phyloP scores from a whole-genome alignment of 2,797 vertebrate species.

The Hephaestus fuliginosus region DNA sequence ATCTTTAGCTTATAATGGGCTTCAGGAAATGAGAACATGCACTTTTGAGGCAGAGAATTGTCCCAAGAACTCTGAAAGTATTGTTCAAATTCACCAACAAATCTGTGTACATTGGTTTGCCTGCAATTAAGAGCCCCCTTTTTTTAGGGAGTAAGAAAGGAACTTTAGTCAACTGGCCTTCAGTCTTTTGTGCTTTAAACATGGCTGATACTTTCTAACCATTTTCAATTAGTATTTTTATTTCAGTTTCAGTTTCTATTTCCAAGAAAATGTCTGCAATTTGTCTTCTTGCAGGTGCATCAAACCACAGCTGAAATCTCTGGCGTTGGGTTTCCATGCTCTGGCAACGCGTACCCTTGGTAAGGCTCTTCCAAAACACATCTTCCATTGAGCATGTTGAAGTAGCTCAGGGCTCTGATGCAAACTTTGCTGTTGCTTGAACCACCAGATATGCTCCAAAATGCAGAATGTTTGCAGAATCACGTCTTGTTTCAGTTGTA shows the following conservation, averaged over 20 bases:
- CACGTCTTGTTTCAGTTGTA: slow-evolving; percentile 1
- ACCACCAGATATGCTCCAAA: background rate
- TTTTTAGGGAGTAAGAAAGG: background rate
- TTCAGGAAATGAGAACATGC: background rate
- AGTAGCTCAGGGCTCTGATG: background rate
- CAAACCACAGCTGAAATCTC: slow-evolving; percentile 84
- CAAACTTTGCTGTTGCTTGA: background rate
- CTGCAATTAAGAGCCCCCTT: background rate
- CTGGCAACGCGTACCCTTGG: slow-evolving; percentile 81
- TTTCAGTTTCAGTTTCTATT: background rate
- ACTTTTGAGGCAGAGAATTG: background rate
- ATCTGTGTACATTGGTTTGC: background rate
- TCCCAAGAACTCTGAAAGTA: background rate
- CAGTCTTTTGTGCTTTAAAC: background rate
- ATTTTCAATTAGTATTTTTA: background rate
- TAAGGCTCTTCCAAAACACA: slow-evolving; percentile 42
- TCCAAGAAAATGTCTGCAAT: background rate
- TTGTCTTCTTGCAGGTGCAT: slow-evolving; percentile 77
- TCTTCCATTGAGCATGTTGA: background rate
- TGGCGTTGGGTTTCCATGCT: slow-evolving; percentile 81
- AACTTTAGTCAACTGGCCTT: background rate
- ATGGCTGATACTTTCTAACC: background rate
- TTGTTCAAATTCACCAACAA: background rate
- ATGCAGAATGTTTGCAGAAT: background rate
- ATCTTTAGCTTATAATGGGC: no score